These are phyloP conservation scores for Criorhina ranunculi DNA, from an alignment of 2,888 invertebrate species.

Conservation along the genomic window DNA sequence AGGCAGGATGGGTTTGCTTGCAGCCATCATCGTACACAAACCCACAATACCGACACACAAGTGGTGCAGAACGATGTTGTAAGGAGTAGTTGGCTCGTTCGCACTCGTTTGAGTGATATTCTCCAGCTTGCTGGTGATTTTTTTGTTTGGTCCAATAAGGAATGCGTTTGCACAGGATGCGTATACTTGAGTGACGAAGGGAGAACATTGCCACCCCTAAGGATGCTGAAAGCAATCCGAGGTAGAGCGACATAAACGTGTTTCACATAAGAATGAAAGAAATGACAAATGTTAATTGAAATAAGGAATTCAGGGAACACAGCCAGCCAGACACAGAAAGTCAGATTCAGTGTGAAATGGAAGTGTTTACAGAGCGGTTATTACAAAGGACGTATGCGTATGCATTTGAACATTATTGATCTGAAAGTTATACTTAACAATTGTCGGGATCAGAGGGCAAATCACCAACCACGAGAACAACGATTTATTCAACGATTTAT, in stretches of 20 bases:
- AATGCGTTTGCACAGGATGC: slow-evolving; percentile 53
- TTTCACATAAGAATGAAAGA: slow-evolving; percentile 16
- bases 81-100: slow-evolving; percentile 20
- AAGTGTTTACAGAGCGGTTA: slow-evolving; percentile 22
- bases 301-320: background rate
- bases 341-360: slow-evolving; percentile 16
- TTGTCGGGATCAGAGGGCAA: too few species aligned
- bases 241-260: background rate
- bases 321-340: background rate
- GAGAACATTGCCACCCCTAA: slow-evolving; percentile 47
- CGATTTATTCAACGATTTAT: too few species aligned
- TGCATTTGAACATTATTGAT: too few species aligned
- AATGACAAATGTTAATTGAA: slow-evolving; percentile 13
- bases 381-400: background rate
- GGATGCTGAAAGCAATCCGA: slow-evolving; percentile 9
- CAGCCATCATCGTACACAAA: slow-evolving; percentile 8
- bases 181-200: slow-evolving; percentile 26
- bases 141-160: slow-evolving; percentile 66
- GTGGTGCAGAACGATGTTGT: background rate
- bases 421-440: too few species aligned
- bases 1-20: slow-evolving; percentile 29
- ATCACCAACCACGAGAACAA: too few species aligned
- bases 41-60: background rate
- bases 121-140: slow-evolving; percentile 43
- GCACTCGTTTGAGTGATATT: slow-evolving; percentile 21